A percentile compares a stretch with the other conserved stretches of the same genome.
Evolutionary conservation across 2,113 vertebrate species (phyloP).

Genomic region (Callipepla squamata): DNA sequence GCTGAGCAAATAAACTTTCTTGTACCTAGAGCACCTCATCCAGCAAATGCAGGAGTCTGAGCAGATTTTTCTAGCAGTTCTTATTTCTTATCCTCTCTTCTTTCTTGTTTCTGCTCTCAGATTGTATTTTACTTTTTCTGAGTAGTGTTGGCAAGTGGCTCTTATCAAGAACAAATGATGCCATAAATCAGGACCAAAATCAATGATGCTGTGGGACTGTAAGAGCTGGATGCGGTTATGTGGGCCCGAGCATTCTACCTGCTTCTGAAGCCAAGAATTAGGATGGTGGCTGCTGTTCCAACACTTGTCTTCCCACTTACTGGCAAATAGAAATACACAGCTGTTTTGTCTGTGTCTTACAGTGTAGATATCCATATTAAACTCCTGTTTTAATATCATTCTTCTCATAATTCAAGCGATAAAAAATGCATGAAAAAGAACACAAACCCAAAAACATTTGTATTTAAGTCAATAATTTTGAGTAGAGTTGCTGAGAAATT

Average conservation of each 20-base stretch:
- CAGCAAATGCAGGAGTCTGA: constrained; percentile 1
- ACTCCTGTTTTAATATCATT: constrained; percentile 27
- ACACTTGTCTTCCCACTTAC: constrained; percentile 29
- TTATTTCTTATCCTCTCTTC: constrained; percentile 10
- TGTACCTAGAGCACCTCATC: not conserved
- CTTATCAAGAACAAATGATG: constrained; percentile 71
- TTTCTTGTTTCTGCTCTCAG: constrained; percentile 52
- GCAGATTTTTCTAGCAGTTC: not conserved
- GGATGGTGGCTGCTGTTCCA: constrained; percentile 2
- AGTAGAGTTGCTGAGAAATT: not conserved
- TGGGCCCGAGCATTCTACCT: constrained; percentile 44
- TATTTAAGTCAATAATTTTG: not conserved
- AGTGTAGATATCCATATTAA: constrained; percentile 6
- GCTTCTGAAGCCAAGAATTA: constrained; percentile 48
- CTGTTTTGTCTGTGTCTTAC: not conserved
- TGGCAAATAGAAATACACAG: constrained; percentile 5
- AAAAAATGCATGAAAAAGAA: not conserved
- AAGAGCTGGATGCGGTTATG: constrained; percentile 32
- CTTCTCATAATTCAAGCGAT: not conserved
- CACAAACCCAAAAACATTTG: not conserved
- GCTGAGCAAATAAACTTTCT: not conserved
- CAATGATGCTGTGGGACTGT: constrained; percentile 62
- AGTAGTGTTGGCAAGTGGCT: constrained; percentile 51
- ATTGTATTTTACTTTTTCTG: constrained; percentile 69
- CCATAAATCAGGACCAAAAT: constrained; percentile 70